Evolutionary conservation across 2,113 vertebrate genomes (phyloP), one percentile per base, ranked within the genome.

Genomic region (Upupa epops): DNA sequence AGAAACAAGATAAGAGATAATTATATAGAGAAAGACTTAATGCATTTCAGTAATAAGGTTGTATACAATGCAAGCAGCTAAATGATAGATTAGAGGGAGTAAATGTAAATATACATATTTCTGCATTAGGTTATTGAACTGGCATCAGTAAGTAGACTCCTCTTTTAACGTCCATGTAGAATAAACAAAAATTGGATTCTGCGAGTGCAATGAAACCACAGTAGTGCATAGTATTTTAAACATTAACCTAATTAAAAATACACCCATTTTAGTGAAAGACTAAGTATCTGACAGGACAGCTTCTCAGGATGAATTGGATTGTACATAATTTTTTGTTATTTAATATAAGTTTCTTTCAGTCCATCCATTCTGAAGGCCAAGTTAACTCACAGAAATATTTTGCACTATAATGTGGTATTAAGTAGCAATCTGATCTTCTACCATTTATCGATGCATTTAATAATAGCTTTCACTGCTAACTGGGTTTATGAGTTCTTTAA

Each of bases 111-210:
- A 90, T 36, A 69, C 65, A 45, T 20, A 75, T 89, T 95, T 90
- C 64, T 91, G 29, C 45, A 83, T 86, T 90, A 85, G 92, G 49
- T 88, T 93, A 92, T 83, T 87, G 91, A 92, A 77, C 87, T 77
- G 71, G 60, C 42, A 84, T 94, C 31, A 72, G 70, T 90, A 95
- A 93, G 94, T 73, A 86, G 52, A 86, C 0, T 9, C 37, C 70
- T 94, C 40, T 86, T 88, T 52, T 85, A 92, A 86, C 79, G 52
- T 86, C 68, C 46, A 59, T 73, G 37, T 19, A 71, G 66, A 60
- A 90, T 80, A 93, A 93, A 92, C 26, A 96, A 84, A 90, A 94
- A 91, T 83, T 90, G 60, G 64, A 69, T 95, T 93, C 52, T 69
- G 63, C 60, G 32, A 74, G 64, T 90, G 36, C 75, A 88, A 80